These are phyloP conservation scores for Menidia beryllina DNA, from an alignment of 2,113 vertebrate species.

Conservation along the genomic window DNA sequence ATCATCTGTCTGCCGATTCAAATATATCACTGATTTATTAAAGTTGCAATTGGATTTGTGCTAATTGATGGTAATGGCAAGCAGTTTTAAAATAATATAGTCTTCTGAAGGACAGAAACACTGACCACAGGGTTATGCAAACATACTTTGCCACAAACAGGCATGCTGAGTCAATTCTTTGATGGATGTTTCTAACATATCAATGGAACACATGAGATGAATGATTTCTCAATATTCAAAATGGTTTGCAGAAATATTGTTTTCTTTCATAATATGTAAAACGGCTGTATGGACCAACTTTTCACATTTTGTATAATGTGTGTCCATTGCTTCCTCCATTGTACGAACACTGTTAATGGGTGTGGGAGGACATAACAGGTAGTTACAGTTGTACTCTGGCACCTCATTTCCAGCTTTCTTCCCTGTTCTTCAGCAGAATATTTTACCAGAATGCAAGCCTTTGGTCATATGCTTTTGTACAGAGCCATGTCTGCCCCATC, in stretches of 20 bases:
- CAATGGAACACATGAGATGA: conserved; percentile 14
- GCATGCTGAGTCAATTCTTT: too few relatives aligned
- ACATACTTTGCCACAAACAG: neutral
- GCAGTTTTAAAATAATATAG: neutral
- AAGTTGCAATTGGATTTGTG: neutral
- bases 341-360: neutral
- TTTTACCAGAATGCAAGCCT: neutral
- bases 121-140: neutral
- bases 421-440: neutral
- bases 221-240: neutral
- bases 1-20: neutral
- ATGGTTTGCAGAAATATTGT: conserved; percentile 10
- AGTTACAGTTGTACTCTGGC: neutral
- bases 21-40: neutral
- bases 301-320: neutral
- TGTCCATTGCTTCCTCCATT: neutral
- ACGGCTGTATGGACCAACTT: neutral
- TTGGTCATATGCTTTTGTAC: neutral
- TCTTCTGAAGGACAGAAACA: neutral
- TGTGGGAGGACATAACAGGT: neutral
- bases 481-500: neutral
- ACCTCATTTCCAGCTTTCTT: neutral
- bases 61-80: neutral
- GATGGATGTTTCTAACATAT: too few relatives aligned
- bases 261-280: conserved; percentile 26